Evolutionary conservation across 2,888 invertebrate species (phyloP), one percentile per base, ranked within the genome.

Genomic region (Acronicta psi): DNA sequence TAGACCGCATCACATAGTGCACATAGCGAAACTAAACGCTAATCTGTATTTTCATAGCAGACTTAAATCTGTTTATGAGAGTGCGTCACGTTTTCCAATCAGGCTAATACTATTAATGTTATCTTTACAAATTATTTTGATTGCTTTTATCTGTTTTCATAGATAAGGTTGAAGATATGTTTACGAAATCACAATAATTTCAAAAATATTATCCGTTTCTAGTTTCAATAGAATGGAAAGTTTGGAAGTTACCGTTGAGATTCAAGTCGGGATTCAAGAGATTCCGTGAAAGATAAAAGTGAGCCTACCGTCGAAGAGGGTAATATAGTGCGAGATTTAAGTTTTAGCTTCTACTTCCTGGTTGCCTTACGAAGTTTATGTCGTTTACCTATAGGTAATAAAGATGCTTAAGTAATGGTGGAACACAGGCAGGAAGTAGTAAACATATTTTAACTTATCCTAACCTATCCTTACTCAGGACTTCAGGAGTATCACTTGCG

Each of bases 281-380:
- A 75, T 71, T 38, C 13, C 16, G 23, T 42, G 53, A 42, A 41
- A 65, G 51, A 65, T 73, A 73, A 53, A 69, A 65, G 29, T 54
- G 53, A 37, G 43, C 20, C 29, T n/a, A n/a, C n/a, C n/a, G 43
- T 34, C 44, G 40, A 51, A 43, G 62, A 46, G n/a, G 52, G 23
- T 67, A 66, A 71, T 55, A 42, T 45, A 72, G 55, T 47, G 54
- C 17, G 9, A 16, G 9, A 46, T 42, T 45, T 37, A 56, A 56
- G 44, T 67, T 55, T 36, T 16, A 36, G 31, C 29, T 56, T 43
- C 49, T 63, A 47, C 53, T 50, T 14, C 14, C 38, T 31, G 17
- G 46, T 42, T 64, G 57, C 50, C 52, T 69, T 47, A 61, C 56
- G 4, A 50, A 46, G 29, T 57, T 49, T 31, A 51, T 42, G 18